Evolutionary conservation across 1,140 invertebrate species (phyloP).

Genomic region (Drosophila nasuta): DNA sequence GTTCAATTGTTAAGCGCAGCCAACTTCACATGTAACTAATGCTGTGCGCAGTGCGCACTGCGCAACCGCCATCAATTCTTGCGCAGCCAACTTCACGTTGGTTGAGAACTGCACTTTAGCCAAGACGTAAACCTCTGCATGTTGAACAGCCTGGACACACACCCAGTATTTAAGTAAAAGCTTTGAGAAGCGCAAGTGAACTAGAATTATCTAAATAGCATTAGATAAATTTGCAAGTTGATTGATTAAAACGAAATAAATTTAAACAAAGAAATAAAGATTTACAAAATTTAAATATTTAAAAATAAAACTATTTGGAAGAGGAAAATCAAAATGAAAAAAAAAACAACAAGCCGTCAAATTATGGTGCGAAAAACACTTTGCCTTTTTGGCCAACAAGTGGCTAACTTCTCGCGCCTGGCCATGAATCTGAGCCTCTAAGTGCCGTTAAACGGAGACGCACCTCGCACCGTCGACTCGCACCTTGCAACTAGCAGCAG

Average conservation of each 20-base stretch:
- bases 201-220: neutral
- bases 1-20: neutral
- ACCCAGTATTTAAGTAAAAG: conserved; percentile 19
- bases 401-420: conserved; percentile 16
- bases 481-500: conserved; percentile 18
- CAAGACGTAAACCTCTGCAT: conserved; percentile 1
- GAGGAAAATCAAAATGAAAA: neutral
- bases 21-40: conserved; percentile 2
- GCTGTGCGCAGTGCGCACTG: neutral
- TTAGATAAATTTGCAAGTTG: neutral
- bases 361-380: conserved; percentile 55
- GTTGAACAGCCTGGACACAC: neutral
- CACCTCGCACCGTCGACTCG: conserved; percentile 37
- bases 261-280: neutral
- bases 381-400: conserved; percentile 50
- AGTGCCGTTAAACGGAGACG: conserved; percentile 76
- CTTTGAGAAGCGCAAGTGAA: neutral
- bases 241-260: neutral
- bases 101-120: neutral
- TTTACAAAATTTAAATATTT: neutral
- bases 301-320: neutral
- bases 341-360: conserved; percentile 34
- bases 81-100: conserved; percentile 10
- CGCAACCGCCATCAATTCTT: no score
- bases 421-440: conserved; percentile 26